Conservation (phyloP, 2,888 invertebrate genomes). For the Julus scandinavius region DNA sequence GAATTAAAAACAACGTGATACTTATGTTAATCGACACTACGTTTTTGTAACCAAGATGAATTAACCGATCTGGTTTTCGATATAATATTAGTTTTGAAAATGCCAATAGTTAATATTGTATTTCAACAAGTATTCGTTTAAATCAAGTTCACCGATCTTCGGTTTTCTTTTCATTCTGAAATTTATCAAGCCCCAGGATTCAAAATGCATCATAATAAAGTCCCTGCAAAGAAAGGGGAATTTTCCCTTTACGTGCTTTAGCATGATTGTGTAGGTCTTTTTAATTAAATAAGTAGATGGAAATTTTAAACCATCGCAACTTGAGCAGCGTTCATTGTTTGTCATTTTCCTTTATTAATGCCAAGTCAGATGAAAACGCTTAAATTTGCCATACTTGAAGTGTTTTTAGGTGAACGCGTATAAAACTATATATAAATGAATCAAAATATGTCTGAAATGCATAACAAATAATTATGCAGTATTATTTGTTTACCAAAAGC, state of each 20-base stretch:
- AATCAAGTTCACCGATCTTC: background rate
- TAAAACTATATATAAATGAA: background rate
- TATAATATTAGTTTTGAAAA: background rate
- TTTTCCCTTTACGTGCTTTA: background rate
- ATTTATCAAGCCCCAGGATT: background rate
- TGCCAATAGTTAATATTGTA: background rate
- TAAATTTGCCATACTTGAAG: background rate
- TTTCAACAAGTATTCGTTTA: background rate
- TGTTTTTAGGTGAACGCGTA: background rate
- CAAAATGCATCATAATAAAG: background rate
- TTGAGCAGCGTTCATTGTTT: background rate
- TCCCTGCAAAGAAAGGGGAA: background rate
- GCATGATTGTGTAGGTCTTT: background rate
- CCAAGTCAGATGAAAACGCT: background rate
- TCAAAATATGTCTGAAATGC: background rate
- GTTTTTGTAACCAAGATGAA: too few species aligned
- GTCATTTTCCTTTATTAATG: background rate
- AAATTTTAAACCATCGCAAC: background rate
- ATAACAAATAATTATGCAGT: too few species aligned
- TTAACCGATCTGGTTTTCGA: too few species aligned
- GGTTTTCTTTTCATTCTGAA: background rate
- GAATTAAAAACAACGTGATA: too few species aligned
- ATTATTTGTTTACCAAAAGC: too few species aligned
- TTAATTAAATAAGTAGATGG: slow-evolving; percentile 21
- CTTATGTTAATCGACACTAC: too few species aligned